phyloP scores from a whole-genome alignment of 2,797 vertebrate genomes.

The Chelonia mydas region DNA sequence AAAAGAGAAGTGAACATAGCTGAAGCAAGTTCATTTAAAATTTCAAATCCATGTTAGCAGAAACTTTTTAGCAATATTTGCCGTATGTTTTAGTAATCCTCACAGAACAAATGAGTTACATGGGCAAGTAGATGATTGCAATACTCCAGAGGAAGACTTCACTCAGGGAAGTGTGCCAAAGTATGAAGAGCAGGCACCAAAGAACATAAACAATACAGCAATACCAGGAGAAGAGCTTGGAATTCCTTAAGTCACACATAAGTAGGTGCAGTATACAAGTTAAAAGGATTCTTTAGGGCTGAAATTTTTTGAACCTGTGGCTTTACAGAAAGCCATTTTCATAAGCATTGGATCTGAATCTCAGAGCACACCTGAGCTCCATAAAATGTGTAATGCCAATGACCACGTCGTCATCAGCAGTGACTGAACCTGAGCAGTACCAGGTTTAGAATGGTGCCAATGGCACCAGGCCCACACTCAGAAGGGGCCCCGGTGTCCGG shows the following conservation, averaged over 20 bases:
- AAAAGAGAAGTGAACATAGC: background rate
- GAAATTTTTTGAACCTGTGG: background rate
- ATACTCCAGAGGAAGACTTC: background rate
- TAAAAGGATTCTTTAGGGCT: conserved; percentile 3
- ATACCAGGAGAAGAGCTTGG: background rate
- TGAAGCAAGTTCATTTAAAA: background rate
- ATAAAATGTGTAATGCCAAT: background rate
- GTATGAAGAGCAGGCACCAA: background rate
- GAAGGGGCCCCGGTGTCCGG: too few species aligned
- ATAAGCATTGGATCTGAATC: conserved; percentile 5
- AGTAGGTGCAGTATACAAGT: conserved; percentile 34
- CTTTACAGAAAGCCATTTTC: conserved; percentile 24
- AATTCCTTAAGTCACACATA: background rate
- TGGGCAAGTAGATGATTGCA: conserved; percentile 12
- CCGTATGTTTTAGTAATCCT: background rate
- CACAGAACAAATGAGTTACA: background rate
- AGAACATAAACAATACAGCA: background rate
- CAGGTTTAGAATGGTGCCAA: too few species aligned
- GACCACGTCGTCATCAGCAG: too few species aligned
- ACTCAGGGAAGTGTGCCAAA: background rate
- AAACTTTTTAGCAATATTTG: background rate
- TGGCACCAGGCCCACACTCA: too few species aligned
- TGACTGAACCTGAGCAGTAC: too few species aligned
- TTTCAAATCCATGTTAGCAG: background rate
- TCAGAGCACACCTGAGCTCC: background rate